phyloP scores from a whole-genome alignment of 2,888 invertebrate genomes.

The Ophion ventricosus region DNA sequence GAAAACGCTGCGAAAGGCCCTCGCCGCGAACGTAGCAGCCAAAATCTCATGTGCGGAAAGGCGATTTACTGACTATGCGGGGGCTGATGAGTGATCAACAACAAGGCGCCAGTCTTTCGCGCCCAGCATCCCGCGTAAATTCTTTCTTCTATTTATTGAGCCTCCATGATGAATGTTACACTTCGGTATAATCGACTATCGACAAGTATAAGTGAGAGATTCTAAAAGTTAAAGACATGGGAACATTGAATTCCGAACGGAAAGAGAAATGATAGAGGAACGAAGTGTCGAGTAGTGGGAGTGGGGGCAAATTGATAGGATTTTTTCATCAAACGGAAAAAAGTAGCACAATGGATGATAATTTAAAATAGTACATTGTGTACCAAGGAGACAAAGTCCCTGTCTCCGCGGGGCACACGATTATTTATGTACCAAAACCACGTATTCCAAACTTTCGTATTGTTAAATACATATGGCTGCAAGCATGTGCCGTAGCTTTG shows the following conservation, averaged over 20 bases:
- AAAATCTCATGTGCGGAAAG: background rate
- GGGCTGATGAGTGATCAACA: background rate
- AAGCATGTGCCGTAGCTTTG: no score
- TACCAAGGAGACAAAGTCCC: no score
- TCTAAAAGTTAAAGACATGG: background rate
- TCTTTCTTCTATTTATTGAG: constrained; percentile 51
- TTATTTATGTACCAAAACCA: no score
- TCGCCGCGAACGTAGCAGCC: background rate
- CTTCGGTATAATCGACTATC: constrained; percentile 41
- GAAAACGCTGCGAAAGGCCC: constrained; percentile 4
- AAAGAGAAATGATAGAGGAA: background rate
- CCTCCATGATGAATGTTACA: constrained; percentile 17
- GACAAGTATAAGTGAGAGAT: background rate
- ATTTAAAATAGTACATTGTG: no score
- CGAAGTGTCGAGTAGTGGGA: background rate
- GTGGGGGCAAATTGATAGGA: no score
- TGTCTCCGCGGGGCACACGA: no score
- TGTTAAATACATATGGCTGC: no score
- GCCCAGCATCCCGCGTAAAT: constrained; percentile 51
- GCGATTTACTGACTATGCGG: no score
- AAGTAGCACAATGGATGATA: no score
- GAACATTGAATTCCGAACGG: background rate
- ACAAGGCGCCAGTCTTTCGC: constrained; percentile 51
- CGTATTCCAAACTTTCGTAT: no score
- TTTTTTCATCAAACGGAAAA: no score